Evolutionary conservation across 2,113 vertebrate genomes (phyloP).

Genomic region (Circaetus cinerascens): DNA sequence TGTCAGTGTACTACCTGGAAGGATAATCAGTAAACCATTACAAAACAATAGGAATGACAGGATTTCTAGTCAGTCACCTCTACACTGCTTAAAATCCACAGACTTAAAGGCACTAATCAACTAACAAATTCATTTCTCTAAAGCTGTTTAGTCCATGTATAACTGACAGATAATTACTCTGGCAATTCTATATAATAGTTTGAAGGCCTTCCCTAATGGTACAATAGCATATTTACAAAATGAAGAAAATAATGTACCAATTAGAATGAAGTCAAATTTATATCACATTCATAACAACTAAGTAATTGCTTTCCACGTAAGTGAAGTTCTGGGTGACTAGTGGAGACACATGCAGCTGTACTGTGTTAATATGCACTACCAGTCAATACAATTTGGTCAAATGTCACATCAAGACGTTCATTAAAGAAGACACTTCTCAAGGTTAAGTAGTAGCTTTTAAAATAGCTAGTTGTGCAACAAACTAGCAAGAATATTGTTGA

Average conservation of each 20-base stretch:
- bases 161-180: neutral
- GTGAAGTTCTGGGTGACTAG: neutral
- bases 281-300: neutral
- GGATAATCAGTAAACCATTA: neutral
- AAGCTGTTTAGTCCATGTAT: neutral
- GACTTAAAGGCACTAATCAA: neutral
- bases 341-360: neutral
- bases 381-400: neutral
- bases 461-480: neutral
- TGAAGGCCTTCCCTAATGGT: neutral
- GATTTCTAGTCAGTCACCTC: neutral
- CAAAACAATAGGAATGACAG: neutral
- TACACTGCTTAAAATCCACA: neutral
- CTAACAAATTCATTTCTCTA: neutral
- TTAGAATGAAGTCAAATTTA: neutral
- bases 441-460: neutral
- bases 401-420: neutral
- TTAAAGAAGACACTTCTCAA: neutral
- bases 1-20: neutral
- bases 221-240: neutral
- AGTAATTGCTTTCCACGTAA: neutral
- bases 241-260: neutral
- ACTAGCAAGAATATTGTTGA: neutral
- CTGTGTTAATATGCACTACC: neutral
- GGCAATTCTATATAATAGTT: neutral